Base-by-base conservation (phyloP, 2,888 invertebrate species). In the Eupithecia exiguata region DNA sequence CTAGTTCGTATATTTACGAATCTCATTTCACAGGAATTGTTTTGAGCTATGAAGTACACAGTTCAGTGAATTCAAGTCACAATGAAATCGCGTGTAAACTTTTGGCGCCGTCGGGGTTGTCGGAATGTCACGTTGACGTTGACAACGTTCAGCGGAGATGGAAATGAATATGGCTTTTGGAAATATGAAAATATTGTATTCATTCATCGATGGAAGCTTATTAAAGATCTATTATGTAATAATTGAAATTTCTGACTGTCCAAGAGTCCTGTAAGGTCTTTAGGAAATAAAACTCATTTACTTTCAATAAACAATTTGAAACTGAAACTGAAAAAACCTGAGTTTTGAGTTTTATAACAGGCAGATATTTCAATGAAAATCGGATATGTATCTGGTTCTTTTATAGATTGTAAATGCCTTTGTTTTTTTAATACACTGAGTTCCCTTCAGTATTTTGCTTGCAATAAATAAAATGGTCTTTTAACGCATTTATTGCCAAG, bases 61-160 rank as follows among this genome's bases (percentile, higher is more conserved):
- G 58, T 58, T 58, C 61, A 61, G 61, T 61, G 30, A 58, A 58
- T 58, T 58, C 61, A 61, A 61, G 61, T 61, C 61, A 65, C 38
- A 21, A n/a, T 49, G 49, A 49, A 65, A 65, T 36, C 36, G 18
- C 38, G 30, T 30, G 61, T 30, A 61, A 25, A 30, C 30, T 61
- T 61, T 30, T 25, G 21, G 30, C 16, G 30, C 61, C 14, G 25
- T 25, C 30, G 3, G 49, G 49, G n/a, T n/a, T 49, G 46, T 46
- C 46, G 12, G 16, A 46, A 18, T 46, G 49, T 49, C n/a, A 46
- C 46, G 46, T 46, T 18, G 46, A 18, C 18, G 46, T 49, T 49
- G 18, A 18, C 46, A 18, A 46, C 18, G 46, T 46, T 43, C 43
- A 3, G n/a, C n/a, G n/a, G n/a, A 49, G 6, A 49, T 18, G 7